phyloP scores from a whole-genome alignment of 2,113 vertebrate genomes.

The human region DNA sequence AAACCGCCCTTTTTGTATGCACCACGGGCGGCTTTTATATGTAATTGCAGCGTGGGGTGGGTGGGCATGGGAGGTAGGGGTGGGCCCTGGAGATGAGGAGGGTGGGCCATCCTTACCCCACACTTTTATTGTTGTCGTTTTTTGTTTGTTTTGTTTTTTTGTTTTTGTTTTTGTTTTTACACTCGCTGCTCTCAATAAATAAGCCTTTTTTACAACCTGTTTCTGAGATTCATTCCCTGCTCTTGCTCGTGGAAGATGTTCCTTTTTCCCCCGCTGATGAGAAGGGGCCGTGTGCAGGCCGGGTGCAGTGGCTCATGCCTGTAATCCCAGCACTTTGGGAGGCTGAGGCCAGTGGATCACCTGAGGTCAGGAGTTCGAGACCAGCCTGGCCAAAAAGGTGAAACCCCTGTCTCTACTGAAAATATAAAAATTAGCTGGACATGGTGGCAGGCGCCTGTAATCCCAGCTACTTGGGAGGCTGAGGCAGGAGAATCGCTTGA shows the following conservation, averaged over 20 bases:
- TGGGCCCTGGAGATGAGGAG: conserved; percentile 22
- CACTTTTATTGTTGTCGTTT: conserved; percentile 67
- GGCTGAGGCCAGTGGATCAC: no score
- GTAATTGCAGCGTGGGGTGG: conserved; percentile 75
- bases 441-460: no score
- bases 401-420: no score
- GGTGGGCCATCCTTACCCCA: conserved; percentile 36
- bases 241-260: neutral
- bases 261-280: neutral
- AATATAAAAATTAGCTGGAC: no score
- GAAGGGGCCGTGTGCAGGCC: neutral
- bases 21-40: conserved; percentile 78
- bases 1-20: conserved; percentile 79
- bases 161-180: conserved; percentile 72
- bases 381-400: no score
- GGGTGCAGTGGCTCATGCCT: no score
- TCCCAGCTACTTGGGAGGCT: no score
- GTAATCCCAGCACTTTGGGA: no score
- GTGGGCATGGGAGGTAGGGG: conserved; percentile 52
- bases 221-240: conserved; percentile 13
- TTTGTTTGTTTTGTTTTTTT: conserved; percentile 51
- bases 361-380: no score
- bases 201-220: conserved; percentile 85
- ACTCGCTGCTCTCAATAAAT: conserved; percentile 98
- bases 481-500: no score